Base-by-base conservation (phyloP, 2,797 vertebrate genomes). In the Mus minutoides region DNA sequence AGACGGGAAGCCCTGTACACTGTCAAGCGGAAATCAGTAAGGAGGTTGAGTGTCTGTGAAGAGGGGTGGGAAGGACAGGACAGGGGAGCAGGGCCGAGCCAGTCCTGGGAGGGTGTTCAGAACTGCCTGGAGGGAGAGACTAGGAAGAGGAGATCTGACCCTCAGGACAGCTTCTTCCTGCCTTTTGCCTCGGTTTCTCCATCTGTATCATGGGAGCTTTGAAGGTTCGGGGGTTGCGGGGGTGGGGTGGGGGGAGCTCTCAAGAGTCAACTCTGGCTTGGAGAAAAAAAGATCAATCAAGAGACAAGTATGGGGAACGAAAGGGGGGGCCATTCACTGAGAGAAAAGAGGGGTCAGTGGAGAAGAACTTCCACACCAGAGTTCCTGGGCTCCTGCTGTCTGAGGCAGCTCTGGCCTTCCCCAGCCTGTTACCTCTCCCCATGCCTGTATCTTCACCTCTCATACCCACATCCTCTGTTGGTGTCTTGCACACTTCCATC, bases 401-500 rank as follows among this genome's bases (percentile, higher is more conserved):
- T 64, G 49, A 77, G 79, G 46, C 71, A 3, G 26, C 40, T 62
- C 17, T 2, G 34, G 77, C 87, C 90, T 73, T 69, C 60, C 71
- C 64, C 17, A 26, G 78, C 85, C 21, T 7, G 19, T 3, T 6
- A 2, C 9, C 71, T 58, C 71, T 92, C 52, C 37, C 82, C 79
- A 1, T 19, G 78, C n/a, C 95, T 84, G 78, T 17, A 24, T 82
- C 64, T 5, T 26, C 29, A 19, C 46, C 92, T 93, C 73, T 64
- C 56, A 6, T 76, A 76, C 84, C 92, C 7, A 26, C 88, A 49
- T 46, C 82, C 76, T 91, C 73, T 95, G 34, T 84, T 80, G 80
- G 85, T 97, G 91, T 84, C 92, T 40, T 2, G 14, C 62, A 82
- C 82, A 87, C 92, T 86, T 91, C 92, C 9, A 12, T 46, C 90